Percentiles rank a stretch among this genome's conserved stretches.
Conservation (phyloP, 2,113 vertebrate species). For the Apodemus sylvaticus region DNA sequence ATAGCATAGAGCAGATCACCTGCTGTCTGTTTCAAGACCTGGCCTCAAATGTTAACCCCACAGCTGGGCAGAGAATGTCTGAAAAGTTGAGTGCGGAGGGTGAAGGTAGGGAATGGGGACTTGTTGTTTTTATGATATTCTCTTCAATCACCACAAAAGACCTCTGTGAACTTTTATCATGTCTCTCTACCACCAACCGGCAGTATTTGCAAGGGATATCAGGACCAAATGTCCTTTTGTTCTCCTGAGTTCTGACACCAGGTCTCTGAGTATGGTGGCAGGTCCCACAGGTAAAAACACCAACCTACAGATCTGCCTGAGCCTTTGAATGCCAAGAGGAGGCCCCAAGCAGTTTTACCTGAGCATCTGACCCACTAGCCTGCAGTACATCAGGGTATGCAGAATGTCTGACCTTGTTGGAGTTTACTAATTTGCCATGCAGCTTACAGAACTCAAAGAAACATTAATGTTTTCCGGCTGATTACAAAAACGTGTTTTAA, state of each 20-base stretch:
- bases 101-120: too few species aligned
- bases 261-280: too few species aligned
- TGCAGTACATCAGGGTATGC: neutral
- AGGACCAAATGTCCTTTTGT: neutral
- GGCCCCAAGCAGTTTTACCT: neutral
- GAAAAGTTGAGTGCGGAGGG: neutral
- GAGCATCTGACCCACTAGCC: neutral
- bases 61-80: neutral
- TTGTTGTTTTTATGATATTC: neutral
- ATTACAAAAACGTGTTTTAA: neutral
- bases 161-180: neutral
- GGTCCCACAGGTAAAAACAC: neutral
- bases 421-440: neutral
- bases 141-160: neutral
- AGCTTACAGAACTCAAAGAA: neutral
- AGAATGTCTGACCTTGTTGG: neutral
- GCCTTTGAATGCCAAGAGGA: neutral
- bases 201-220: neutral
- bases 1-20: neutral
- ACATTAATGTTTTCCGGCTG: neutral
- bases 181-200: neutral
- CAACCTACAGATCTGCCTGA: neutral
- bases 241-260: neutral
- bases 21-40: neutral
- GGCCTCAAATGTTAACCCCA: neutral